Conservation (phyloP, 2,113 vertebrate genomes). For the Cephalophus harveyi region DNA sequence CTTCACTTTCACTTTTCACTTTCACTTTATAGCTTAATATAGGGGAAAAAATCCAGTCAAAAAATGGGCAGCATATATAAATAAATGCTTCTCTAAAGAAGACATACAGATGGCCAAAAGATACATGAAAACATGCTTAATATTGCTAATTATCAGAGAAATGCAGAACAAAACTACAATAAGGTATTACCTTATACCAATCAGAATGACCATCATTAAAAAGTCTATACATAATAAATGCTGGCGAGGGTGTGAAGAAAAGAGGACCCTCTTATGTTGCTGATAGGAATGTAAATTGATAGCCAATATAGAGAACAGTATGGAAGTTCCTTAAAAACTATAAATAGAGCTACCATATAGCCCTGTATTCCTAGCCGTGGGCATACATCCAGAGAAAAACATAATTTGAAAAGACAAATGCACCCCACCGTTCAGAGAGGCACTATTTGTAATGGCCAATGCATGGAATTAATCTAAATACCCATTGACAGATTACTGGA, state of each 20-base stretch:
- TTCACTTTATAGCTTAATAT: neutral
- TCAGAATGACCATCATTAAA: neutral
- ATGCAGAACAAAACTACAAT: neutral
- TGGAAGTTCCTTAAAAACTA: neutral
- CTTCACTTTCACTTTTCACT: too few relatives aligned
- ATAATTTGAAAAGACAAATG: neutral
- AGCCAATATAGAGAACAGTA: neutral
- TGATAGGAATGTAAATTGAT: neutral
- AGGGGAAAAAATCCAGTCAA: neutral
- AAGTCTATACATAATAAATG: neutral
- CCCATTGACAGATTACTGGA: neutral
- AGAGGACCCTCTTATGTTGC: neutral
- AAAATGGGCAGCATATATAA: neutral
- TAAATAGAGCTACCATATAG: neutral
- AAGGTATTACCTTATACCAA: neutral
- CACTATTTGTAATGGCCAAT: neutral
- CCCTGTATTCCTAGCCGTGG: neutral
- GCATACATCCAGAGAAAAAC: neutral
- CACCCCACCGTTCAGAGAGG: neutral
- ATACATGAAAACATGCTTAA: neutral
- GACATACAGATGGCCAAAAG: neutral
- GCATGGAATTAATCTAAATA: neutral
- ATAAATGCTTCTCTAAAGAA: neutral
- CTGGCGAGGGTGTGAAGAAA: neutral
- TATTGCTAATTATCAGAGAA: neutral